phyloP scores from a whole-genome alignment of 2,797 vertebrate genomes.

The Melanotaenia trifasciata region DNA sequence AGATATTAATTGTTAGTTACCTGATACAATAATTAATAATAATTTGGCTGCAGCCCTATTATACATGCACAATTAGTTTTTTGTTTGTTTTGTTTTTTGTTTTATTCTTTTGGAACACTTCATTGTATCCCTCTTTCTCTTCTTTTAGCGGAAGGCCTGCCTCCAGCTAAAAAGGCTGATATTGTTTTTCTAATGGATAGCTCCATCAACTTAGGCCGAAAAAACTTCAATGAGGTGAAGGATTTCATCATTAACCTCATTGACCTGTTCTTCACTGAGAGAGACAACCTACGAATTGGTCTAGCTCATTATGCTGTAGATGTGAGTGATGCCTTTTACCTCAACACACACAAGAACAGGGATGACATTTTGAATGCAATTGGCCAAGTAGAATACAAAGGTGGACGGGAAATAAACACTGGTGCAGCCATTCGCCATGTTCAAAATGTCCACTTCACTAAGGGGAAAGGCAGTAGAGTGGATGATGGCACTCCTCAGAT shows the following conservation, averaged over 20 bases:
- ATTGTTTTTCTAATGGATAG: slow-evolving; percentile 96
- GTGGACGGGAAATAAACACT: slow-evolving; percentile 88
- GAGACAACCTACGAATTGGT: slow-evolving; percentile 88
- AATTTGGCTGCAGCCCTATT: too few relatives aligned
- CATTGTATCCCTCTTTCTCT: neutral
- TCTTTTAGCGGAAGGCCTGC: slow-evolving; percentile 31
- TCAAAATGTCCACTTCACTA: slow-evolving; percentile 89
- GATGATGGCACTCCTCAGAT: slow-evolving; percentile 92
- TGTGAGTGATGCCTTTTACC: slow-evolving; percentile 91
- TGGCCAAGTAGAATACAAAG: slow-evolving; percentile 86
- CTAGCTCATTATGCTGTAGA: slow-evolving; percentile 92
- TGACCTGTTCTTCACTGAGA: slow-evolving; percentile 87
- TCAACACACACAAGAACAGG: slow-evolving; percentile 87
- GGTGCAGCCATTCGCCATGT: slow-evolving; percentile 88
- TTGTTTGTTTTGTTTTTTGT: neutral
- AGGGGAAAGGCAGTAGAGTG: slow-evolving; percentile 88
- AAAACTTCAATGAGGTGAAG: slow-evolving; percentile 88
- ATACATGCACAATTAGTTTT: too few relatives aligned
- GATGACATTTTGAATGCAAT: slow-evolving; percentile 87
- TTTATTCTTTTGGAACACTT: neutral
- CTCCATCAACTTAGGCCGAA: slow-evolving; percentile 91
- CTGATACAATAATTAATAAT: too few relatives aligned
- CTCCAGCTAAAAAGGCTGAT: slow-evolving; percentile 84
- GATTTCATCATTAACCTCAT: slow-evolving; percentile 87
- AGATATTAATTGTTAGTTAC: too few relatives aligned